phyloP scores from a whole-genome alignment of 2,113 vertebrate species.

The Oncorhynchus mykiss region DNA sequence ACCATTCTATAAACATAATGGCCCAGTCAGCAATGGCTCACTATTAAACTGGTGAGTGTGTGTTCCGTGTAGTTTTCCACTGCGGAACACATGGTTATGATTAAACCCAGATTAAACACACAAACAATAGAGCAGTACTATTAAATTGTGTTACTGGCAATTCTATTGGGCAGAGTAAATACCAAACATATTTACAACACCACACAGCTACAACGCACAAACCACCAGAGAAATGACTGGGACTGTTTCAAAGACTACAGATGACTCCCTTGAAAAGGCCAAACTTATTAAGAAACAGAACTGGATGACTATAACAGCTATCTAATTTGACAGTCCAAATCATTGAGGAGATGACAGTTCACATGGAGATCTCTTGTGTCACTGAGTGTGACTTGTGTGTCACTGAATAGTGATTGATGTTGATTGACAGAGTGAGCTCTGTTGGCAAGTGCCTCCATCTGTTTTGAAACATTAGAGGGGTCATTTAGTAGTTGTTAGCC shows the following conservation, averaged over 20 bases:
- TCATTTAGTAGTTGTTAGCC: too few species aligned
- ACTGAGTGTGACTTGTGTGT: too few species aligned
- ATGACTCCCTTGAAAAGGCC: constrained; percentile 28
- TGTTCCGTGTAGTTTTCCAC: constrained; percentile 33
- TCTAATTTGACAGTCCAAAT: constrained; percentile 29
- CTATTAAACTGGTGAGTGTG: constrained; percentile 17
- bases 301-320: constrained; percentile 17
- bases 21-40: constrained; percentile 23
- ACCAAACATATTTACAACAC: constrained; percentile 39
- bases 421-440: too few species aligned
- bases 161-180: constrained; percentile 38
- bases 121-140: constrained; percentile 58
- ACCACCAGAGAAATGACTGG: constrained; percentile 24
- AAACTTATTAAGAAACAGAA: constrained; percentile 13
- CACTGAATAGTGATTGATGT: too few species aligned
- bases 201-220: constrained; percentile 5
- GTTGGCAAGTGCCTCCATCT: too few species aligned
- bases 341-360: constrained; percentile 5
- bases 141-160: constrained; percentile 37
- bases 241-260: constrained; percentile 8
- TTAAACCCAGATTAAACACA: constrained; percentile 54
- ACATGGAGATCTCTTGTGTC: too few species aligned
- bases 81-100: constrained; percentile 49
- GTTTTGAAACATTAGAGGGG: too few species aligned
- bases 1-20: constrained; percentile 34